phyloP scores from a whole-genome alignment of 2,888 invertebrate species.

The Plebejus melissa region DNA sequence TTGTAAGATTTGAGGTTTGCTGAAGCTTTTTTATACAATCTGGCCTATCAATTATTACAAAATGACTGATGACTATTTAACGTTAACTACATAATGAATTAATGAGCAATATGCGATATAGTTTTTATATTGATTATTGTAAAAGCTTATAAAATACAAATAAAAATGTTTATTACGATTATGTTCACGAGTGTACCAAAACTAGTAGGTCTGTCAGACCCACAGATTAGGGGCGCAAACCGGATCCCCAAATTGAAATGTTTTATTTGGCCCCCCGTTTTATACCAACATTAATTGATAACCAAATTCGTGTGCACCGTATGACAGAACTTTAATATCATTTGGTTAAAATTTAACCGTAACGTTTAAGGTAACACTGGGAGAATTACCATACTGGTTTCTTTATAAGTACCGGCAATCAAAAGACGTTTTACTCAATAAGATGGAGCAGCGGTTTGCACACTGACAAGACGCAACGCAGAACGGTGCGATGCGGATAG shows the following conservation, averaged over 20 bases:
- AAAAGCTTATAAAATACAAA: not conserved
- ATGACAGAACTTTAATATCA: conserved; percentile 63
- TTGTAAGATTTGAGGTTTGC: too few species aligned
- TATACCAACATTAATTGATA: conserved; percentile 77
- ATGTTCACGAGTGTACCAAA: conserved; percentile 51
- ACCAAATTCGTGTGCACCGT: conserved; percentile 61
- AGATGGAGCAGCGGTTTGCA: not conserved
- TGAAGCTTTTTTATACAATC: too few species aligned
- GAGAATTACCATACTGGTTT: conserved; percentile 4
- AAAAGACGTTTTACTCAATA: conserved; percentile 6
- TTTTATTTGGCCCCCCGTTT: conserved; percentile 71
- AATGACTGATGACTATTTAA: too few species aligned
- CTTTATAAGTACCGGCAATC: not conserved
- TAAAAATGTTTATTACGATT: not conserved
- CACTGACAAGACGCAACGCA: not conserved
- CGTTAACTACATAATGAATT: too few species aligned
- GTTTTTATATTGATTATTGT: too few species aligned
- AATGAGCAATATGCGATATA: too few species aligned
- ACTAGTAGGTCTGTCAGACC: conserved; percentile 71
- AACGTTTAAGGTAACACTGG: conserved; percentile 49
- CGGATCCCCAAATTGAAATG: conserved; percentile 79
- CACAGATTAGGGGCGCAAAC: conserved; percentile 73
- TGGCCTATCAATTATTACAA: too few species aligned
- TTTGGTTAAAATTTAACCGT: conserved; percentile 75
- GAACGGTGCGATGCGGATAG: not conserved